Evolutionary conservation across 1,140 invertebrate genomes (phyloP).

Genomic region (Drosophila seguyi): DNA sequence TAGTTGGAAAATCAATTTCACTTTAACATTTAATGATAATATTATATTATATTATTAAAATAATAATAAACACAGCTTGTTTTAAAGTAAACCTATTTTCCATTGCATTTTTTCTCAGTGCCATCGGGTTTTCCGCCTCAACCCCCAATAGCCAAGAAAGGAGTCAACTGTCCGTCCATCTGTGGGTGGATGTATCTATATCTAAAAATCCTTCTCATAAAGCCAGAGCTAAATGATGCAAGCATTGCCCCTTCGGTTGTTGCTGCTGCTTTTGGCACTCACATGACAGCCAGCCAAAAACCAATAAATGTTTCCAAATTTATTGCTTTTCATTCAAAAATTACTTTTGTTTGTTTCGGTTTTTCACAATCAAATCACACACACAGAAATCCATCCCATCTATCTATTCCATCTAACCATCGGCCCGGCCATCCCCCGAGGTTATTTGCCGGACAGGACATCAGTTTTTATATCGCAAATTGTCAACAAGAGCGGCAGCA

Average conservation of each 20-base stretch:
- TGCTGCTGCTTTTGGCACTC: slow-evolving; percentile 43
- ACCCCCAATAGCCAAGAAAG: slow-evolving; percentile 45
- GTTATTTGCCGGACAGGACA: slow-evolving; percentile 52
- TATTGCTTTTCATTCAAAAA: slow-evolving; percentile 82
- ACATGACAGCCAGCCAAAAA: slow-evolving; percentile 71
- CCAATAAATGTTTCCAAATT: slow-evolving; percentile 84
- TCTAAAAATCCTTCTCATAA: slow-evolving; percentile 42
- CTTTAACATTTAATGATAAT: no score
- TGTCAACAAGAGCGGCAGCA: slow-evolving; percentile 35
- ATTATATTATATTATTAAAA: no score
- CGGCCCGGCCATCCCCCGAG: slow-evolving; percentile 40
- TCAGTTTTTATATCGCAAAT: slow-evolving; percentile 54
- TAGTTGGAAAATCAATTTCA: no score
- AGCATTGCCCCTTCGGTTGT: slow-evolving; percentile 48
- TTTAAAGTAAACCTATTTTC: no score
- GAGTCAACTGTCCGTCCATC: slow-evolving; percentile 54
- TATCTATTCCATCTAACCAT: slow-evolving; percentile 12
- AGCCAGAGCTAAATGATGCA: slow-evolving; percentile 67
- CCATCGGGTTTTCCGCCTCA: slow-evolving; percentile 8
- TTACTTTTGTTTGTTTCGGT: slow-evolving; percentile 77
- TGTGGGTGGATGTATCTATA: slow-evolving; percentile 51
- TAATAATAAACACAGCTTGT: no score
- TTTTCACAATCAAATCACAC: slow-evolving; percentile 65
- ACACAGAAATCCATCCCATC: slow-evolving; percentile 30
- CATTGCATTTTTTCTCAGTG: slow-evolving; percentile 15